Evolutionary conservation across 2,888 invertebrate species (phyloP).

Genomic region (Pharmacophagus antenor): DNA sequence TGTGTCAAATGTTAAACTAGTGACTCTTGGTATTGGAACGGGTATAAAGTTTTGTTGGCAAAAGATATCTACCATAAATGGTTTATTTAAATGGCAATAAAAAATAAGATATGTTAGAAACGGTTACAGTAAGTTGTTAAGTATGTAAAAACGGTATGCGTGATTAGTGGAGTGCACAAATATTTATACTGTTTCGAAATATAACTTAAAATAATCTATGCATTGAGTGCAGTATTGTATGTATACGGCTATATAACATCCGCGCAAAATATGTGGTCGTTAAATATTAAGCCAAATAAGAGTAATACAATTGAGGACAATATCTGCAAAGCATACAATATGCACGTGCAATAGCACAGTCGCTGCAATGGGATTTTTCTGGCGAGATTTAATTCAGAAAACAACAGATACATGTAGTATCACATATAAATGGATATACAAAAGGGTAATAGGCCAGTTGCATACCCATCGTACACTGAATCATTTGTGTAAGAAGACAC

Average conservation of each 20-base stretch:
- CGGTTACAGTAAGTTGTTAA: too few species aligned
- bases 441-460: not conserved
- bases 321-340: not conserved
- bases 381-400: not conserved
- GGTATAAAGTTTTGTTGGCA: slow-evolving; percentile 6
- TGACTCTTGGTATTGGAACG: slow-evolving; percentile 9
- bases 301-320: not conserved
- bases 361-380: not conserved
- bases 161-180: too few species aligned
- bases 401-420: not conserved
- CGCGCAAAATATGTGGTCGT: too few species aligned
- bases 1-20: slow-evolving; percentile 13
- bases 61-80: not conserved
- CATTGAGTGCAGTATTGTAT: too few species aligned
- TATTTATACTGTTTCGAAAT: too few species aligned
- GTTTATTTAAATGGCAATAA: not conserved
- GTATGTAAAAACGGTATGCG: too few species aligned
- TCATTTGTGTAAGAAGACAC: not conserved
- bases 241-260: too few species aligned
- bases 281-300: not conserved
- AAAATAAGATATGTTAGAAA: too few species aligned
- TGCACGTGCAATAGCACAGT: not conserved
- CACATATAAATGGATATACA: not conserved
- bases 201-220: too few species aligned
- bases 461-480: not conserved